phyloP scores from a whole-genome alignment of 1,140 invertebrate genomes.

The Sycophaga agraensis region DNA sequence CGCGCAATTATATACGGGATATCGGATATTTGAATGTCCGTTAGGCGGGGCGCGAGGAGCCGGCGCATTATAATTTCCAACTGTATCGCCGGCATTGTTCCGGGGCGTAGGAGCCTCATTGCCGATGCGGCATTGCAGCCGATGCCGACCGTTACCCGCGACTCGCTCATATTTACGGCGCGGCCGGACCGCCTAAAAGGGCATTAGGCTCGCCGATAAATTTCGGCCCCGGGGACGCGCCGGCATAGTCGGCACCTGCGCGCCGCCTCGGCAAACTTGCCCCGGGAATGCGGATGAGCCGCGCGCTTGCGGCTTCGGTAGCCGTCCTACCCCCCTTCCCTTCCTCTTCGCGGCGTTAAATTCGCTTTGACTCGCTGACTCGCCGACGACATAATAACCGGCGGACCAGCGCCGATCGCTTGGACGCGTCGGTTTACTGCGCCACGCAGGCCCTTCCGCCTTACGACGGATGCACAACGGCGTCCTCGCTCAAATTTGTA shows the following conservation, averaged over 20 bases:
- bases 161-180: no score
- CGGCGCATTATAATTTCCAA: conserved; percentile 13
- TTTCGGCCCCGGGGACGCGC: not conserved
- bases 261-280: no score
- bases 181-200: not conserved
- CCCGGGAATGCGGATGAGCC: conserved; percentile 40
- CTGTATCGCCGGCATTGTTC: not conserved
- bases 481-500: no score
- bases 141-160: conserved; percentile 5
- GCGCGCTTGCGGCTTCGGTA: not conserved
- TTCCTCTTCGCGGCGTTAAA: conserved; percentile 33
- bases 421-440: no score
- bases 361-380: conserved; percentile 34
- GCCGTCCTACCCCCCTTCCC: no score
- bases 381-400: not conserved
- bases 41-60: not conserved
- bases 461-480: no score
- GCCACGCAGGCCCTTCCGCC: no score
- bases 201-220: not conserved
- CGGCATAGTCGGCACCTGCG: no score
- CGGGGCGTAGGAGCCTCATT: conserved; percentile 8
- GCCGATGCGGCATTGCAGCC: conserved; percentile 19
- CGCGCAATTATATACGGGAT: not conserved
- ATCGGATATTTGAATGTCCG: not conserved
- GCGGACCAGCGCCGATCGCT: no score